Evolutionary conservation across 30 jellyfish, hydroid and myxozoan genomes (phyloP), one percentile per base, ranked within the genome.

Genomic region (Nemopilema nomurai): DNA sequence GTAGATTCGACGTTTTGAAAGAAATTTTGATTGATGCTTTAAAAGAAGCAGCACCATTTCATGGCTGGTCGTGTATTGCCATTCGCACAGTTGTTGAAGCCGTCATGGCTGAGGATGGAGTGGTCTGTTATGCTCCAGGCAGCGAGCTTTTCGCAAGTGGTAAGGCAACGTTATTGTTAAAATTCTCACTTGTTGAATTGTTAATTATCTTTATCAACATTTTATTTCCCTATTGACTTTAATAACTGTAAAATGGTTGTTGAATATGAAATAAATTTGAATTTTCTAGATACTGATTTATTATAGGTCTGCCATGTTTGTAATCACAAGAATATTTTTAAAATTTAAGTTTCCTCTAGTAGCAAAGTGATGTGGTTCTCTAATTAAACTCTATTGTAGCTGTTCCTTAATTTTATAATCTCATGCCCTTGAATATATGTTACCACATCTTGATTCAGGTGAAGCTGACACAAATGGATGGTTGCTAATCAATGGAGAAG

Each of bases 61-160:
- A 79, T 73, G 85, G 76, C 8, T 88, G 96, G 96, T 69, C 91
- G 13, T 16, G 19, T 23, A 88, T 31, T 1, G 96, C 96, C 22
- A 29, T 88, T 22, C 31, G 20, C 1, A 24, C 76, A 18, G 79
- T 88, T 0, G 41, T 28, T 18, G 64, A 71, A 23, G 24, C 71
- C 8, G 75, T 88, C 16, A 7, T 66, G 29, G 80, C 62, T 0
- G 68, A 50, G 26, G 52, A 68, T 23, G 53, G 64, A 16, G 23
- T 88, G 26, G 91, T 71, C 24, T 62, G 65, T 71, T 80, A 79
- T 88, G 82, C 91, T 23, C 82, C 91, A 16, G 83, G 75, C n/a
- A 53, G 86, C 16, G 77, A 77, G 4, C 19, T 88, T 20, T 79
- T 82, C 84, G n/a, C 73, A 20, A 13, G 77, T 62, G 90, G 90